A percentile compares a stretch with the other conserved stretches of the same genome.
Evolutionary conservation across 2,888 invertebrate genomes (phyloP).

Genomic region (Plagiodera versicolora): DNA sequence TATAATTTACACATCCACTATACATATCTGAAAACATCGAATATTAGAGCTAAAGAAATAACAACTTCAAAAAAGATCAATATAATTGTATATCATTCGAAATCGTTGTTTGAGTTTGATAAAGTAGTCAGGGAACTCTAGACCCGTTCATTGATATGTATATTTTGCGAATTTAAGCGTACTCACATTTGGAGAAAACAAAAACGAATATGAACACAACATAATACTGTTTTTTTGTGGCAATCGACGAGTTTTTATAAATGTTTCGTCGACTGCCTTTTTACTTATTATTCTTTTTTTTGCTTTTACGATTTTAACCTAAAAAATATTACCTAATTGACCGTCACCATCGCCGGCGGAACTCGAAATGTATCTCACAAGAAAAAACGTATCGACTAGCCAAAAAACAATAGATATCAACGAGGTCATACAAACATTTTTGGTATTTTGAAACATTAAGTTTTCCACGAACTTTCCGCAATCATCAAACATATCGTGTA

Average conservation of each 20-base stretch:
- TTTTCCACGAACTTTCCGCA: no score
- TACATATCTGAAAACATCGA: conserved; percentile 21
- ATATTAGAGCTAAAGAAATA: conserved; percentile 11
- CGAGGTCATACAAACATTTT: neutral
- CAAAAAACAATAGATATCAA: neutral
- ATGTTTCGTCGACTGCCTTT: conserved; percentile 39
- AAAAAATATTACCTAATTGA: conserved; percentile 22
- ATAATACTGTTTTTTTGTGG: conserved; percentile 41
- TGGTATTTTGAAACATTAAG: no score
- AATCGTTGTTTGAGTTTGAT: conserved; percentile 28
- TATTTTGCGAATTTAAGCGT: conserved; percentile 30
- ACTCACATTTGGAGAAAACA: conserved; percentile 6
- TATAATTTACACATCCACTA: conserved; percentile 12
- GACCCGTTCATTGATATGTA: conserved; percentile 36
- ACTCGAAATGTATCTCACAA: neutral
- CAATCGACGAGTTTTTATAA: conserved; percentile 42
- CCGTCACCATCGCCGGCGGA: conserved; percentile 12
- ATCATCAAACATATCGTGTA: no score
- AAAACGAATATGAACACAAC: conserved; percentile 19
- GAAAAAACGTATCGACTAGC: neutral
- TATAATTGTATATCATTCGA: conserved; percentile 14
- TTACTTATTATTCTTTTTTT: conserved; percentile 35
- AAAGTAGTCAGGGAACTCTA: neutral
- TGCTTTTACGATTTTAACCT: conserved; percentile 28
- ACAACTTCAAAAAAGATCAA: conserved; percentile 14